Conservation (phyloP, 2,797 vertebrate species). For the Hephaestus fuliginosus region DNA sequence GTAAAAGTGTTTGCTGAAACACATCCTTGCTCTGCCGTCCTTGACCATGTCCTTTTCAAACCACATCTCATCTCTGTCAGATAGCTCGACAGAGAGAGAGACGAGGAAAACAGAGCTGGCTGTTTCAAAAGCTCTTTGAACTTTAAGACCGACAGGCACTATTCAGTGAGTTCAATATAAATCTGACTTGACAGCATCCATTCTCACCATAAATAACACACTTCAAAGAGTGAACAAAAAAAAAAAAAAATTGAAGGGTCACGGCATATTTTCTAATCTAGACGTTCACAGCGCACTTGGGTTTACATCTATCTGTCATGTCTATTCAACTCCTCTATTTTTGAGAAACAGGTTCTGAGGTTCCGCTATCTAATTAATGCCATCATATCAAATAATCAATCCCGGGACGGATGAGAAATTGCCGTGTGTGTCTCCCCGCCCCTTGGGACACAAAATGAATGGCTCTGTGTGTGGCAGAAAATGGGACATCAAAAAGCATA, state of each 20-base stretch:
- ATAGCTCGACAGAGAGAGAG: constrained; percentile 58
- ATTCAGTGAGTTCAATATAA: constrained; percentile 76
- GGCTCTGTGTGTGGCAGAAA: constrained; percentile 30
- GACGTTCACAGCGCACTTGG: constrained; percentile 27
- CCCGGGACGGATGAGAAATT: constrained; percentile 43
- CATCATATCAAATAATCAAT: constrained; percentile 58
- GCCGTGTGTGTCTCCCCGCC: constrained; percentile 12
- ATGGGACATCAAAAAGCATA: constrained; percentile 31
- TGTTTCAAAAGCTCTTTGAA: constrained; percentile 83
- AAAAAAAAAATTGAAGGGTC: constrained; percentile 60
- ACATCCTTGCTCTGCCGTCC: constrained; percentile 70
- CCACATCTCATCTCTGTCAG: constrained; percentile 78
- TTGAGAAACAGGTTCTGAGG: constrained; percentile 35
- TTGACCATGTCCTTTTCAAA: constrained; percentile 84
- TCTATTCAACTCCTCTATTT: constrained; percentile 28
- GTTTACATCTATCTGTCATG: constrained; percentile 56
- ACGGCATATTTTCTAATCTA: constrained; percentile 60
- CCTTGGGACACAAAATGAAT: constrained; percentile 20
- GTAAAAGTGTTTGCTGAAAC: constrained; percentile 71
- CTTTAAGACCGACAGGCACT: constrained; percentile 77
- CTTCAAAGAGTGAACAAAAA: constrained; percentile 66
- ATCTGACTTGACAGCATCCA: constrained; percentile 80
- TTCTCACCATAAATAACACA: constrained; percentile 80
- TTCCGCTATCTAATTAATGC: constrained; percentile 53
- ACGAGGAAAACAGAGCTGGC: constrained; percentile 68